phyloP scores from a whole-genome alignment of 2,113 vertebrate species.

The Ptilonorhynchus violaceus region DNA sequence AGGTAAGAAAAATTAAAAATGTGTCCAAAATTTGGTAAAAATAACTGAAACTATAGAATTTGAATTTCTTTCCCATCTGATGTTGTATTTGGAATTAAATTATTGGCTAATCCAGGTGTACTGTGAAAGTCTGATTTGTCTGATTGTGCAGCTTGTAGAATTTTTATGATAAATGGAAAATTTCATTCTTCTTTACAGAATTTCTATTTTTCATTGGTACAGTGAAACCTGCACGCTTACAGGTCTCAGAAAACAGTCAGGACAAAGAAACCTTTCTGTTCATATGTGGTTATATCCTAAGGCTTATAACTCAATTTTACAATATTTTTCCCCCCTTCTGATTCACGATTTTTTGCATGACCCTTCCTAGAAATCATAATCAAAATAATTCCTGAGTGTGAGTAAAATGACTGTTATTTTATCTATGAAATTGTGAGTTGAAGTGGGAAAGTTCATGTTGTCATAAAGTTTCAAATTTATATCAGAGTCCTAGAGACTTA shows the following conservation, averaged over 20 bases:
- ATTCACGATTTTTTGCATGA: background rate
- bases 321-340: background rate
- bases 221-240: background rate
- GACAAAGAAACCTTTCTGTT: background rate
- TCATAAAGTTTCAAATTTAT: background rate
- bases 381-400: background rate
- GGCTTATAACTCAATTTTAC: background rate
- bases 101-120: background rate
- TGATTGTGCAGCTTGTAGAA: background rate
- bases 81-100: background rate
- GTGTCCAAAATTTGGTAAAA: background rate
- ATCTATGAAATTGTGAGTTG: background rate
- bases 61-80: background rate
- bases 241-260: background rate
- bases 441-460: background rate
- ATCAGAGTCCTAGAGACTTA: background rate
- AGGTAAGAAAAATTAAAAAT: background rate
- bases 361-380: background rate
- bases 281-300: background rate
- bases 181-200: background rate
- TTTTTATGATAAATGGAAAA: background rate
- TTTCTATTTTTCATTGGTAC: background rate
- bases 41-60: background rate
- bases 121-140: background rate
- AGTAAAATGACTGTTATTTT: background rate